These are phyloP conservation scores for Dusona sp. DNA, from an alignment of 2,888 invertebrate species.

Conservation along the genomic window DNA sequence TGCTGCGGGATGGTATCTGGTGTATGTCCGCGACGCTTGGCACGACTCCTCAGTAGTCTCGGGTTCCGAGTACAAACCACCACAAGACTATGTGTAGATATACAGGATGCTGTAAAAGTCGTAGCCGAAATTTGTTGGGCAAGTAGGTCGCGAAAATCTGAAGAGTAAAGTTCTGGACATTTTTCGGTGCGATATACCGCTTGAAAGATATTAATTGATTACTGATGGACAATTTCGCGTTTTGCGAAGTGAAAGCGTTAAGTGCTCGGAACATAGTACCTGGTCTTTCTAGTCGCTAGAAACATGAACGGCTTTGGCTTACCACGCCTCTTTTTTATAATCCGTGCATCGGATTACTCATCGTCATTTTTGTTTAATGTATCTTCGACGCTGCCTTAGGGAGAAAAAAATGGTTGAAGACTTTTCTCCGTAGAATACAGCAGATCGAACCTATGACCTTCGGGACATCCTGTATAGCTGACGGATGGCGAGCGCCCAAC, in stretches of 20 bases:
- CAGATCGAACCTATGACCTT: neutral
- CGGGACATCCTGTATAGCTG: neutral
- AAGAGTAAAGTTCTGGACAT: neutral
- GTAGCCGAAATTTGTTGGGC: neutral
- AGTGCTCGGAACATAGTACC: too few species aligned
- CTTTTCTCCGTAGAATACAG: neutral
- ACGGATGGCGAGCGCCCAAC: neutral
- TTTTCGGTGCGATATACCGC: neutral
- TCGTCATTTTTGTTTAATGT: too few species aligned
- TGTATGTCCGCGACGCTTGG: constrained; percentile 52
- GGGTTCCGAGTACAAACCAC: constrained; percentile 49
- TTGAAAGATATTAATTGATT: neutral
- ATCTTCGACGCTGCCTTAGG: too few species aligned
- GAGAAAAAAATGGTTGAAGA: neutral
- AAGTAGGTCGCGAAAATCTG: too few species aligned
- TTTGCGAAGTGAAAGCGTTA: too few species aligned
- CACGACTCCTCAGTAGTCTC: constrained; percentile 44
- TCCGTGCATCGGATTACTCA: too few species aligned
- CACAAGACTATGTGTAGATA: neutral
- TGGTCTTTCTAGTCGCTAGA: too few species aligned
- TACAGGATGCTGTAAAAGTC: neutral
- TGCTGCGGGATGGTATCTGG: constrained; percentile 47
- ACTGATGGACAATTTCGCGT: too few species aligned
- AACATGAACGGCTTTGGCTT: too few species aligned
- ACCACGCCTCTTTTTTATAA: too few species aligned